phyloP scores from a whole-genome alignment of 2,797 vertebrate genomes.

The Lindbergichthys nudifrons region DNA sequence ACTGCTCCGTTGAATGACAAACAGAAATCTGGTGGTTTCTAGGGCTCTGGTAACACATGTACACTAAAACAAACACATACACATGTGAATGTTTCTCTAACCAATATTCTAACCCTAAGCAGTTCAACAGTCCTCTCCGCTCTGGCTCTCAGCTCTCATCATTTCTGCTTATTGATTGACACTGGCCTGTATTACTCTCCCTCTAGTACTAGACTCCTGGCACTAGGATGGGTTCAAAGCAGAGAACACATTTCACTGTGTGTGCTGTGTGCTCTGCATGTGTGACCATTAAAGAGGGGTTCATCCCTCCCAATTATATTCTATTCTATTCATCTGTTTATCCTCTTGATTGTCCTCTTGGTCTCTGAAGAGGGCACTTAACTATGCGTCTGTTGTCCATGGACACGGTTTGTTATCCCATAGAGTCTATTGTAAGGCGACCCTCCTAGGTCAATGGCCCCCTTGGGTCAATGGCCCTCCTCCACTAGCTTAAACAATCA shows the following conservation, averaged over 20 bases:
- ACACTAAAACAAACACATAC: background rate
- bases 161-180: conserved; percentile 49
- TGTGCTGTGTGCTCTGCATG: no score
- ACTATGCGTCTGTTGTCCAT: conserved; percentile 60
- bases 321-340: conserved; percentile 32
- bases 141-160: conserved; percentile 16
- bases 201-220: no score
- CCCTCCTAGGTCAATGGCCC: conserved; percentile 27
- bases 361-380: conserved; percentile 55
- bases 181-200: conserved; percentile 38
- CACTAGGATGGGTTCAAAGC: no score
- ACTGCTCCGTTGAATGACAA: no score
- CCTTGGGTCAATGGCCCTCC: conserved; percentile 68
- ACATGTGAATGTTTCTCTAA: background rate
- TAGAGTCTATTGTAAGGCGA: conserved; percentile 62
- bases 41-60: no score
- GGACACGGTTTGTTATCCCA: conserved; percentile 68
- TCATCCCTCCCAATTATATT: background rate
- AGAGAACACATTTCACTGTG: no score
- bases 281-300: no score
- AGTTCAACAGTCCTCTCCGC: conserved; percentile 17
- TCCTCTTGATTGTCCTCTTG: conserved; percentile 33
- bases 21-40: no score
- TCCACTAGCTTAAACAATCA: conserved; percentile 79
- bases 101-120: conserved; percentile 10